These are phyloP conservation scores for Zaprionus davidi DNA, from an alignment of 1,140 invertebrate species.

Conservation along the genomic window DNA sequence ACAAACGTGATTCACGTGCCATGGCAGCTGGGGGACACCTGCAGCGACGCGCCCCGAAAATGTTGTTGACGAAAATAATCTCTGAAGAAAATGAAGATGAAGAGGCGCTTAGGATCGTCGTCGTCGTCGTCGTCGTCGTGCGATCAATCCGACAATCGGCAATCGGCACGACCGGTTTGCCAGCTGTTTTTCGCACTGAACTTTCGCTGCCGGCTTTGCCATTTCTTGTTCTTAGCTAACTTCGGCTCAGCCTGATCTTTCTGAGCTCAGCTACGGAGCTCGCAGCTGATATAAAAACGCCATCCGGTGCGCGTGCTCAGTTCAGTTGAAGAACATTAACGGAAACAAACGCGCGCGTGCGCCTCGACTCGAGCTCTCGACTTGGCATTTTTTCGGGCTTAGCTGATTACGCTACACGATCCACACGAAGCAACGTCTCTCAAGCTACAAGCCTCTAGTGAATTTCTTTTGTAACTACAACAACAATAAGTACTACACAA, in stretches of 20 bases:
- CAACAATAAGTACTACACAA: conserved; percentile 7
- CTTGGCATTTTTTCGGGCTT: conserved; percentile 43
- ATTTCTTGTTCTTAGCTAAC: conserved; percentile 65
- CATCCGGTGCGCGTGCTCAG: conserved; percentile 74
- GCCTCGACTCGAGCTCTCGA: conserved; percentile 39
- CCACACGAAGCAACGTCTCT: too few species aligned
- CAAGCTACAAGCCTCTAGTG: conserved; percentile 22
- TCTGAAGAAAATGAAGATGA: conserved; percentile 8
- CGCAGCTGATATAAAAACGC: conserved; percentile 68
- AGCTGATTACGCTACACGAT: conserved; percentile 19
- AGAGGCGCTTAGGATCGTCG: conserved; percentile 16
- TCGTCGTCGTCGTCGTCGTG: not conserved
- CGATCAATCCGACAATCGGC: conserved; percentile 3
- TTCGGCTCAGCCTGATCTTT: conserved; percentile 15
- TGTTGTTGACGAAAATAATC: conserved; percentile 29
- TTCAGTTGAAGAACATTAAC: conserved; percentile 77
- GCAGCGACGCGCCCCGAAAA: not conserved
- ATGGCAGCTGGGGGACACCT: conserved; percentile 19
- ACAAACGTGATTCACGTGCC: conserved; percentile 36
- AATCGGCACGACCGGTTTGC: conserved; percentile 57
- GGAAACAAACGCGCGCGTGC: conserved; percentile 69
- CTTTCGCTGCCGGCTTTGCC: conserved; percentile 67
- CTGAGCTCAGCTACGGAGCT: conserved; percentile 13
- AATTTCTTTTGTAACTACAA: conserved; percentile 59
- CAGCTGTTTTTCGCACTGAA: conserved; percentile 64